Evolutionary conservation across 2,888 invertebrate genomes (phyloP).

Genomic region (Yponomeuta malinellus): DNA sequence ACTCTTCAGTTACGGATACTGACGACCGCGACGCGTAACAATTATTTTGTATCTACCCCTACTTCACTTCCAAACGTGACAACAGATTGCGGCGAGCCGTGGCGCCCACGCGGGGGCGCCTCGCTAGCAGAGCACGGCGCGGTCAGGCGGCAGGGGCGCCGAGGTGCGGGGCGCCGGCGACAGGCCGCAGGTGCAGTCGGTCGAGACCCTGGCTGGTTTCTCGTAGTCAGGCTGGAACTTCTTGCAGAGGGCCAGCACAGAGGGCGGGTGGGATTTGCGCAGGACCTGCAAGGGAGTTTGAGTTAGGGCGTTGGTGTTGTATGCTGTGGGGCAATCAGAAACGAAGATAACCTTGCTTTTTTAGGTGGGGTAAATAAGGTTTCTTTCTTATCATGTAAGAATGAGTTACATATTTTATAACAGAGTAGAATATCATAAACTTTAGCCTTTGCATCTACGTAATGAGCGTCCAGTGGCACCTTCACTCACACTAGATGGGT

Average conservation of each 20-base stretch:
- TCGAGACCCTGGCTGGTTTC: constrained; percentile 52
- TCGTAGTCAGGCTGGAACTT: constrained; percentile 73
- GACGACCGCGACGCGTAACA: no score
- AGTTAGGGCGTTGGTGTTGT: no score
- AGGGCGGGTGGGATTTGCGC: constrained; percentile 76
- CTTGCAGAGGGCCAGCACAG: constrained; percentile 70
- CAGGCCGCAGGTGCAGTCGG: constrained; percentile 22
- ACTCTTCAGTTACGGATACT: background rate
- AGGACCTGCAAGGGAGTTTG: constrained; percentile 50
- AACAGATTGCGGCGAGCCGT: constrained; percentile 14
- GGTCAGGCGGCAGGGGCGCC: constrained; percentile 30
- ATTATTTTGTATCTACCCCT: no score
- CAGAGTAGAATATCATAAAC: no score
- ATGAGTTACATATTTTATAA: no score
- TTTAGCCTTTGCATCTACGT: no score
- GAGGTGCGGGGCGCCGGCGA: constrained; percentile 25
- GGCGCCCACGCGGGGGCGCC: constrained; percentile 22
- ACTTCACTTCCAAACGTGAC: background rate
- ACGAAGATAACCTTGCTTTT: no score
- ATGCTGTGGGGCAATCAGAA: no score
- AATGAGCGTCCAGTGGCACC: no score
- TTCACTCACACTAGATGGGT: no score
- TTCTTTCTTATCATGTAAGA: no score
- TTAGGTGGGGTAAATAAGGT: no score
- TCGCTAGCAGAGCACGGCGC: constrained; percentile 58